Conservation (phyloP, 2,113 vertebrate genomes). For the Mustela nigripes region DNA sequence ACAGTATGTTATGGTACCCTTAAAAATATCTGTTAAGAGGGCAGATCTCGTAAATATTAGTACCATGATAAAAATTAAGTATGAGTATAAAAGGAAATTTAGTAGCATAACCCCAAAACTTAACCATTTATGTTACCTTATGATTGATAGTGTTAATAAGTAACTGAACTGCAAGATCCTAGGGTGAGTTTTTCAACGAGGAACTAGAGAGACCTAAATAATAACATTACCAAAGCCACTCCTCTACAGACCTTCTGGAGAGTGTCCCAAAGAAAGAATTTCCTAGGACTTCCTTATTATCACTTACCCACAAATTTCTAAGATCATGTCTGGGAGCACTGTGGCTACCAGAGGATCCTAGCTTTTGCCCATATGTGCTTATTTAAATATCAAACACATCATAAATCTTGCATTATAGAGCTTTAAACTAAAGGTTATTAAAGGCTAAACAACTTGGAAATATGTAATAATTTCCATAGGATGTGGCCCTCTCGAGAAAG, state of each 20-base stretch:
- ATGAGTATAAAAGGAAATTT: neutral
- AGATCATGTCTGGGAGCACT: neutral
- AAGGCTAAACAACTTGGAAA: neutral
- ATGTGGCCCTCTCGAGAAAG: neutral
- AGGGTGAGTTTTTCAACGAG: neutral
- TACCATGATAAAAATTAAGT: neutral
- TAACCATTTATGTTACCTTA: slow-evolving; percentile 4
- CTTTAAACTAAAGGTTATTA: slow-evolving; percentile 21
- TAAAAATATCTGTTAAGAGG: neutral
- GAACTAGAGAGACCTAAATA: neutral
- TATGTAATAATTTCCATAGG: slow-evolving; percentile 9
- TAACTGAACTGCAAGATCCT: neutral
- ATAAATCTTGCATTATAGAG: neutral
- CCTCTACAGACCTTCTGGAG: neutral
- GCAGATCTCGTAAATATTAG: neutral
- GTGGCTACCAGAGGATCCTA: neutral
- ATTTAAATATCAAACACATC: neutral
- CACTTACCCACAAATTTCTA: neutral
- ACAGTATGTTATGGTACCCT: neutral
- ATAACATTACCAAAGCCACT: neutral
- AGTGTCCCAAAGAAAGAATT: neutral
- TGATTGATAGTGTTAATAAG: neutral
- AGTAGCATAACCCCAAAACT: neutral
- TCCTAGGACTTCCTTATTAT: neutral
- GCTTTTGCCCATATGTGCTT: neutral